Evolutionary conservation across 2,888 invertebrate genomes (phyloP).

Genomic region (Campaea margaritaria): DNA sequence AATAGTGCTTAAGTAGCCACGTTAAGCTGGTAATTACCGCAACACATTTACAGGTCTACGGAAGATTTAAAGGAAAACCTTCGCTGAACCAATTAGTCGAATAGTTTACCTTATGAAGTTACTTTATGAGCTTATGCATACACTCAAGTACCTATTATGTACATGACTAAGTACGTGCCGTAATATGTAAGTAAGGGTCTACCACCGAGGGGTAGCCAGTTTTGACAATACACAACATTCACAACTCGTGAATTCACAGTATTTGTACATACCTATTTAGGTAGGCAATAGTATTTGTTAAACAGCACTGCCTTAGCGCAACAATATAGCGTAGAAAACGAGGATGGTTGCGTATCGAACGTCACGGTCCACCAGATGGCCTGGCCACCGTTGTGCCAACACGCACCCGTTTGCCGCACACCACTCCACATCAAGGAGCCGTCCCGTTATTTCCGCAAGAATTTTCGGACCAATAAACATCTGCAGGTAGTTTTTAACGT

Average conservation of each 20-base stretch:
- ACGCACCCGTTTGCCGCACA: conserved; percentile 27
- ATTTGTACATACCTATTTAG: background rate
- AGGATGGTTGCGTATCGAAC: conserved; percentile 68
- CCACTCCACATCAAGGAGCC: conserved; percentile 45
- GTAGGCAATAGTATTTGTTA: background rate
- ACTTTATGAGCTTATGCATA: too few relatives aligned
- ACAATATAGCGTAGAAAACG: conserved; percentile 60
- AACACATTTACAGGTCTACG: background rate
- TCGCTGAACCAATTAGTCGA: too few relatives aligned
- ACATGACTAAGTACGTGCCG: too few relatives aligned
- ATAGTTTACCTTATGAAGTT: too few relatives aligned
- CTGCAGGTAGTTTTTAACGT: conserved; percentile 17
- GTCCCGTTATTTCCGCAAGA: conserved; percentile 48
- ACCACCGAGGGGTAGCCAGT: too few relatives aligned
- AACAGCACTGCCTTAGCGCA: conserved; percentile 59
- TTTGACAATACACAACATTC: too few relatives aligned
- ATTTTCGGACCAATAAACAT: conserved; percentile 42
- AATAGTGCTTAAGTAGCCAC: background rate
- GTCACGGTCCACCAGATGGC: conserved; percentile 72
- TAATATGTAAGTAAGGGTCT: too few relatives aligned
- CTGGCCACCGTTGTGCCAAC: conserved; percentile 53
- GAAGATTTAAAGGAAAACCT: too few relatives aligned
- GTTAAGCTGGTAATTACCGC: conserved; percentile 1
- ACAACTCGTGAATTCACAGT: too few relatives aligned
- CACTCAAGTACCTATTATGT: too few relatives aligned